Base-by-base conservation (phyloP, 2,797 vertebrate genomes). In the Hydrocynus forskahlii region DNA sequence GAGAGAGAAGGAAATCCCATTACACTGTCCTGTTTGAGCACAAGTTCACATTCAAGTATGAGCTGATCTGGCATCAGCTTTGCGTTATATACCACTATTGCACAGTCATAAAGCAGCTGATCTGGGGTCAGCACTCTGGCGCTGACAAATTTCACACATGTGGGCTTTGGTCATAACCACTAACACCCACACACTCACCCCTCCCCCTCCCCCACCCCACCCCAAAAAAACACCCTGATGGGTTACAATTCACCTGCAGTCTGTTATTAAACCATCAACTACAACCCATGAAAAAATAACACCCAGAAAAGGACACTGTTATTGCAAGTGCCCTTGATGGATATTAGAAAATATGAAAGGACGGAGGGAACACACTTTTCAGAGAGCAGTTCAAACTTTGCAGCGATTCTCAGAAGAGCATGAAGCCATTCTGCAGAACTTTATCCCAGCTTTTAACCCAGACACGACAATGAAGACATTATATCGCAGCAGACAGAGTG, bases 271-370 rank as follows among this genome's bases (percentile, higher is more conserved):
- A 54, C 54, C 43, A 35, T 80, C 54, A 29, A 75, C 5, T 23
- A 64, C 59, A 78, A 75, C 63, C 73, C 38, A 57, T 48, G 23
- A 69, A 67, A 76, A n/a, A n/a, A n/a, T 52, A 67, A 59, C 57
- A 35, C 5, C 14, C 54, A 72, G 54, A 52, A n/a, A 79, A 63
- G 77, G 19, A 73, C 79, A 17, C 57, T 71, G 73, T 60, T 76
- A 76, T 76, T 79, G 77, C 77, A 52, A 59, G 66, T 43, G 52
- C 78, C 76, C 63, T 64, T 8, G 77, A 48, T 66, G 52, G 73
- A 80, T 80, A 76, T 76, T 48, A 80, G 17, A 76, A 67, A 63
- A 76, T 16, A 76, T 72, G 66, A 80, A 72, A 64, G 59, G 76
- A 59, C 48, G 19, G 38, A 52, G 48, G 5, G 21, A 60, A 60